Conservation (phyloP, 1,140 invertebrate genomes). For the Scylla paramamosain region DNA sequence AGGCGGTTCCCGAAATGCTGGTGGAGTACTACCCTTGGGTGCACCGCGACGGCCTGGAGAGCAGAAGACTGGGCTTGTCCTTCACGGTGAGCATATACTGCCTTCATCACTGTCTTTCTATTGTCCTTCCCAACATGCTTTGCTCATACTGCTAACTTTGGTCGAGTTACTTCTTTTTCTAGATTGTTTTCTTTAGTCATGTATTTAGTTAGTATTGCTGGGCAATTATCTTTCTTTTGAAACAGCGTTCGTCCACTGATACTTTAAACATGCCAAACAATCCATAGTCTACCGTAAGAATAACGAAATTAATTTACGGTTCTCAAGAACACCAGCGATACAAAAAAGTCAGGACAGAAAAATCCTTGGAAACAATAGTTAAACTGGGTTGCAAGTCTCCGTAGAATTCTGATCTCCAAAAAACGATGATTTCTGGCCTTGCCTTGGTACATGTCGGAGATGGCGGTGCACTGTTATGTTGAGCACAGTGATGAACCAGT, state of each 20-base stretch:
- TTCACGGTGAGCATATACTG: slow-evolving; percentile 29
- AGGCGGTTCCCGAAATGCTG: background rate
- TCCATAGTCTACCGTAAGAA: no score
- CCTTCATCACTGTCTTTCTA: no score
- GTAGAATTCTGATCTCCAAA: background rate
- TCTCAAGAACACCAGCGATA: no score
- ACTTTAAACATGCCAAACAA: no score
- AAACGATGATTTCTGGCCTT: background rate
- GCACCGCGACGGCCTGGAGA: slow-evolving; percentile 41
- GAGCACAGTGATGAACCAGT: background rate
- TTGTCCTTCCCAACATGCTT: no score
- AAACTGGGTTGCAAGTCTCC: background rate
- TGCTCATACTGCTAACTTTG: no score
- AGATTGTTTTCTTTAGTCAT: no score
- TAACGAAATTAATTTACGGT: no score
- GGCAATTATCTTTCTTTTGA: no score
- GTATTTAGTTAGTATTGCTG: no score
- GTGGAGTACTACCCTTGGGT: slow-evolving; percentile 50
- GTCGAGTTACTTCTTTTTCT: no score
- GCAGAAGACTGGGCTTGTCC: slow-evolving; percentile 45
- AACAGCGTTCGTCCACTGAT: no score
- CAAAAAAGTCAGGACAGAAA: background rate
- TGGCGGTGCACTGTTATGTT: background rate
- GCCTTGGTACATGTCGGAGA: background rate
- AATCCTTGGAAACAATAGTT: background rate